Evolutionary conservation across 2,888 invertebrate species (phyloP).

Genomic region (Craniophora ligustri): DNA sequence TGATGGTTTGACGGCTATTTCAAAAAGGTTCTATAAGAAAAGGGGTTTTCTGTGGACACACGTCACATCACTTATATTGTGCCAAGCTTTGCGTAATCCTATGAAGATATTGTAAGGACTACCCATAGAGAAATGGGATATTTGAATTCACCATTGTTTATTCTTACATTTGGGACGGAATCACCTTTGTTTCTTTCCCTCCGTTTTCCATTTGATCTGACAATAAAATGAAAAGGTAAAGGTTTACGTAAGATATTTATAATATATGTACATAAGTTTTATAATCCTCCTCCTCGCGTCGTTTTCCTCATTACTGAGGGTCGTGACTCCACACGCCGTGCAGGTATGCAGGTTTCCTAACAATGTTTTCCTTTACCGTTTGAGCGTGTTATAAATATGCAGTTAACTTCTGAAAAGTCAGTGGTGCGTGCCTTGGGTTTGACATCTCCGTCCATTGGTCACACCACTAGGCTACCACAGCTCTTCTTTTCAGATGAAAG

Average conservation of each 20-base stretch:
- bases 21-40: conserved; percentile 27
- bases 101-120: conserved; percentile 5
- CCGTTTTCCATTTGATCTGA: background rate
- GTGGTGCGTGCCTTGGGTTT: too few species aligned
- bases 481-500: too few species aligned
- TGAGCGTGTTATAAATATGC: too few species aligned
- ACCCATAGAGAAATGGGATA: conserved; percentile 16
- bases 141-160: conserved; percentile 19
- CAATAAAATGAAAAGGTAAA: background rate
- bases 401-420: too few species aligned
- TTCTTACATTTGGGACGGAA: background rate
- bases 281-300: too few species aligned
- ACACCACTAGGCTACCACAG: too few species aligned
- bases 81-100: conserved; percentile 30
- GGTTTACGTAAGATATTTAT: background rate
- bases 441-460: too few species aligned
- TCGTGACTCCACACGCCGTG: too few species aligned
- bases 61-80: conserved; percentile 22
- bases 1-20: background rate
- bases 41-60: conserved; percentile 44
- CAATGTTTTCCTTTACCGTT: too few species aligned
- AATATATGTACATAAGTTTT: too few species aligned
- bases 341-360: too few species aligned
- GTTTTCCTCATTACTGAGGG: too few species aligned
- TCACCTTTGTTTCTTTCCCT: background rate